Percentiles rank a stretch among this genome's conserved stretches.
Evolutionary conservation across 2,113 vertebrate genomes (phyloP).

Genomic region (Pollachius pollachius): DNA sequence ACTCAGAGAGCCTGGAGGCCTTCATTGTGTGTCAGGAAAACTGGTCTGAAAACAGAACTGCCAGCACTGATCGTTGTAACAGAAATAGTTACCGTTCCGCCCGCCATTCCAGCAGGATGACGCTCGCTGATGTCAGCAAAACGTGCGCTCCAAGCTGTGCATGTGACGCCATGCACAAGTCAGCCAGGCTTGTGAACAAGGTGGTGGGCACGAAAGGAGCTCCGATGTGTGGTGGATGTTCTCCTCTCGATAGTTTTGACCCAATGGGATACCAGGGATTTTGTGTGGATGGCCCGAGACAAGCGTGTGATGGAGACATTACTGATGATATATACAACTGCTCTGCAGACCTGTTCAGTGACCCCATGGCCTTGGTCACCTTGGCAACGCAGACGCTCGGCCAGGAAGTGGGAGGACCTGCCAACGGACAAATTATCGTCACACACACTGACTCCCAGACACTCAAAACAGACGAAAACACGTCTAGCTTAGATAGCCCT

Average conservation of each 20-base stretch:
- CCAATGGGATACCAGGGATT: neutral
- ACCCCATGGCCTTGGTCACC: constrained; percentile 1
- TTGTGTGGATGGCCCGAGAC: constrained; percentile 5
- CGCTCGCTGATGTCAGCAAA: constrained; percentile 28
- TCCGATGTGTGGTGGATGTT: neutral
- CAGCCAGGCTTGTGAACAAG: constrained; percentile 1
- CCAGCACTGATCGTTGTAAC: neutral
- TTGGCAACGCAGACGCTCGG: neutral
- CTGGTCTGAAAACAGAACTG: neutral
- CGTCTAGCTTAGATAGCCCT: no score
- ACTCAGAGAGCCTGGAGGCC: constrained; percentile 60
- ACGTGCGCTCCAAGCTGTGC: neutral
- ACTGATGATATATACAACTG: constrained; percentile 43
- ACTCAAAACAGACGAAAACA: neutral
- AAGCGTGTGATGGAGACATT: constrained; percentile 1
- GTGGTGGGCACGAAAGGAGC: neutral
- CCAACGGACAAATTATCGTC: no score
- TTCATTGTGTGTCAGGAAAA: constrained; percentile 42
- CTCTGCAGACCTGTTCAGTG: constrained; percentile 62
- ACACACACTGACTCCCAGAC: neutral
- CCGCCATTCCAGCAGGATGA: neutral
- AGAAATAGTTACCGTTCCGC: neutral
- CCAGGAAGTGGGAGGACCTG: no score
- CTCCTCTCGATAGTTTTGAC: neutral
- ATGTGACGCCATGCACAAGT: neutral